Evolutionary conservation across 1,140 invertebrate genomes (phyloP).

Genomic region (Chymomyza costata): DNA sequence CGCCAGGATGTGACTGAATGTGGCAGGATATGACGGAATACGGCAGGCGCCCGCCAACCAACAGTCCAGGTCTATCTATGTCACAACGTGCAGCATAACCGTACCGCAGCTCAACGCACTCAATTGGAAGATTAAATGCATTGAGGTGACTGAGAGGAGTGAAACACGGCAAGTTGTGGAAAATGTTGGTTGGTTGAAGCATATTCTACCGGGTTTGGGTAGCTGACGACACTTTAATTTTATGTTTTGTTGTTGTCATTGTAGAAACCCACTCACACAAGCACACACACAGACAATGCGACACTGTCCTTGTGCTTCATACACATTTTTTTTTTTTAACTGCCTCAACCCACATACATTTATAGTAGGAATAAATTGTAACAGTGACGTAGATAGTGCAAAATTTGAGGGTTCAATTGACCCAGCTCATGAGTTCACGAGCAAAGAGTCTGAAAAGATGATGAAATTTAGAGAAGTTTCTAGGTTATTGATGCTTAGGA

Average conservation of each 20-base stretch:
- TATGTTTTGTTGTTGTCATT: conserved; percentile 26
- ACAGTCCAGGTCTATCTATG: conserved; percentile 55
- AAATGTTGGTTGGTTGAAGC: conserved; percentile 13
- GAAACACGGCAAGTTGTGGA: conserved; percentile 5
- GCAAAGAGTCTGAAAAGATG: no score
- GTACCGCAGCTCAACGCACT: conserved; percentile 48
- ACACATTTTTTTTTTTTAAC: conserved; percentile 60
- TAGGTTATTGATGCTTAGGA: no score
- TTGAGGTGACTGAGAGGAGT: no score
- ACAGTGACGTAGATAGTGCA: no score
- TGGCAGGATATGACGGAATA: background rate
- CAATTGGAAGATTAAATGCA: conserved; percentile 73
- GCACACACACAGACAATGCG: conserved; percentile 4
- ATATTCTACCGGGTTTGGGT: conserved; percentile 18
- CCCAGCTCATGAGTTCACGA: no score
- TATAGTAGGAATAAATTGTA: no score
- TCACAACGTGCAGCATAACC: conserved; percentile 53
- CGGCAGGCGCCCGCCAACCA: background rate
- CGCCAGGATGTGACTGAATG: background rate
- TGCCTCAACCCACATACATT: conserved; percentile 13
- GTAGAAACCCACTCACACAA: conserved; percentile 8
- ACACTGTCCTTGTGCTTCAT: conserved; percentile 7
- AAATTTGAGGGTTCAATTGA: no score
- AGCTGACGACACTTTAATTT: conserved; percentile 41
- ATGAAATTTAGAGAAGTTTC: no score